Conservation (phyloP, 2,113 vertebrate genomes). For the Ursus arctos region DNA sequence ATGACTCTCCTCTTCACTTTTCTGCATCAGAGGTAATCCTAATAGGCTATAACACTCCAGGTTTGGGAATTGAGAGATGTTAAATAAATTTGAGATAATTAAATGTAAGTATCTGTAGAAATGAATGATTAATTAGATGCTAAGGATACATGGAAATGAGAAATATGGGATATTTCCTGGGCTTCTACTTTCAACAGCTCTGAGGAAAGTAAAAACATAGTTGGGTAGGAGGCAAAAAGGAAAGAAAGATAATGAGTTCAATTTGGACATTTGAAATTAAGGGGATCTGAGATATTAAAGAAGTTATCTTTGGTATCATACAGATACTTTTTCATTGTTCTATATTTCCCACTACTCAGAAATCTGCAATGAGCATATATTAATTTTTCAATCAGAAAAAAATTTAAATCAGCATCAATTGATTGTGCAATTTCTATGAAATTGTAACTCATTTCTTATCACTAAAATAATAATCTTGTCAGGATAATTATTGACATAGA, state of each 20-base stretch:
- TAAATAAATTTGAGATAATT: not conserved
- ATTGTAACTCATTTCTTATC: not conserved
- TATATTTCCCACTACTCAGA: not conserved
- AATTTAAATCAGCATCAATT: not conserved
- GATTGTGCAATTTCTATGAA: not conserved
- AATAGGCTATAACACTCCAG: not conserved
- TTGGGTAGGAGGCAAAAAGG: not conserved
- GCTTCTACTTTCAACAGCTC: not conserved
- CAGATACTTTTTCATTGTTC: not conserved
- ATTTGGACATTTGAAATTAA: not conserved
- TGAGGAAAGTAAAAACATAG: not conserved
- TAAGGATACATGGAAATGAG: not conserved
- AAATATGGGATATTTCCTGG: not conserved
- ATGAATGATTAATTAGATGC: not conserved
- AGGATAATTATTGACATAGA: not conserved
- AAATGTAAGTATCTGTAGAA: not conserved
- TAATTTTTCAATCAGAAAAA: not conserved
- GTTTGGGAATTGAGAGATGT: not conserved
- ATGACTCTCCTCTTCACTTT: not conserved
- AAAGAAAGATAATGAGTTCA: not conserved
- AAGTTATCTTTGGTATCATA: not conserved
- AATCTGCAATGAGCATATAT: not conserved
- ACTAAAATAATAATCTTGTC: not conserved
- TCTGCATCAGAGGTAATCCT: not conserved
- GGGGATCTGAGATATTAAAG: not conserved